These are phyloP conservation scores for Hemithea aestivaria DNA, from an alignment of 2,888 invertebrate species.

Conservation along the genomic window DNA sequence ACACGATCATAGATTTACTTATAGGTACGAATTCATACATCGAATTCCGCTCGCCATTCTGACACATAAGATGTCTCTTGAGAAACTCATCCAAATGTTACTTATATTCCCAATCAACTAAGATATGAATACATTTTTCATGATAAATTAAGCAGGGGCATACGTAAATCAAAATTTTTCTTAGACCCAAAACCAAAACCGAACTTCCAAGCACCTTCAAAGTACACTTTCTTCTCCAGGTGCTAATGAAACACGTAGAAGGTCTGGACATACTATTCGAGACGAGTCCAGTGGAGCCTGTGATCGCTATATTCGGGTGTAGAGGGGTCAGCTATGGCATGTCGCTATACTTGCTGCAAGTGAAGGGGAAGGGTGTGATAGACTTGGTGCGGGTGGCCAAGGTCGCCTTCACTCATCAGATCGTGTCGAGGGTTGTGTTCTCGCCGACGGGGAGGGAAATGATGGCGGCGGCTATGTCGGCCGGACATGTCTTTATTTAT, in stretches of 20 bases:
- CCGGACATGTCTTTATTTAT: conserved; percentile 66
- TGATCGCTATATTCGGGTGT: conserved; percentile 54
- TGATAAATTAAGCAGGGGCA: too few relatives aligned
- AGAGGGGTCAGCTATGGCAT: conserved; percentile 54
- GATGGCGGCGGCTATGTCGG: conserved; percentile 61
- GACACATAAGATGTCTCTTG: too few relatives aligned
- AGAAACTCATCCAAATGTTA: too few relatives aligned
- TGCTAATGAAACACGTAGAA: conserved; percentile 42
- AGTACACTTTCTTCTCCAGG: conserved; percentile 32
- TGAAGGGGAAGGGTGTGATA: conserved; percentile 24
- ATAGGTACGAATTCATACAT: too few relatives aligned
- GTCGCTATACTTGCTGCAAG: conserved; percentile 31
- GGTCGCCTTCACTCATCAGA: conserved; percentile 63
- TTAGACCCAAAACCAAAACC: too few relatives aligned
- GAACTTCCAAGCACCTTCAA: too few relatives aligned
- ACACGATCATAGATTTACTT: too few relatives aligned
- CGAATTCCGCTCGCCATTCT: too few relatives aligned
- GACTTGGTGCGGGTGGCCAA: conserved; percentile 28
- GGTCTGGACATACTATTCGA: conserved; percentile 52
- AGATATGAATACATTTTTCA: too few relatives aligned
- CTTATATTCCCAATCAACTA: too few relatives aligned
- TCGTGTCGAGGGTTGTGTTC: conserved; percentile 57
- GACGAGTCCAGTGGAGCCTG: conserved; percentile 57
- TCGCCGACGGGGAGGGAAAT: conserved; percentile 54
- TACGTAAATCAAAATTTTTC: too few relatives aligned